These are phyloP conservation scores for Caenorhabditis drosophilae DNA, from an alignment of 2,888 invertebrate genomes.

Conservation along the genomic window DNA sequence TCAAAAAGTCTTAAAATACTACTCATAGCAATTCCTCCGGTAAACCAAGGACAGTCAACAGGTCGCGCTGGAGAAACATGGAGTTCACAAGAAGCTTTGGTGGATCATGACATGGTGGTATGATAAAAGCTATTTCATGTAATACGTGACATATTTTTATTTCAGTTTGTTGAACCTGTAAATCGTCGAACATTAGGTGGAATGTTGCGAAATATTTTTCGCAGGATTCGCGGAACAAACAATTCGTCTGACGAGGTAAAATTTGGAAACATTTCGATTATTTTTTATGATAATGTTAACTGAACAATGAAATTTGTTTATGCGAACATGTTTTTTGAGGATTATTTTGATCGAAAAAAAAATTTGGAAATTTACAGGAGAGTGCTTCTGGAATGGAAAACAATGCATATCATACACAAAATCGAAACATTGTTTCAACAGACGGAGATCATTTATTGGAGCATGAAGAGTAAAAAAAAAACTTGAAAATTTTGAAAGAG, in stretches of 20 bases:
- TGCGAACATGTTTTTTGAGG: too few relatives aligned
- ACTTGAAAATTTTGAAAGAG: not conserved
- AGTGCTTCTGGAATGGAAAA: conserved; percentile 8
- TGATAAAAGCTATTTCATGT: conserved; percentile 1
- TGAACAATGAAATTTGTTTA: too few relatives aligned
- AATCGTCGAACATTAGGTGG: conserved; percentile 5
- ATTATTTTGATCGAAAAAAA: not conserved
- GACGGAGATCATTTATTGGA: conserved; percentile 19
- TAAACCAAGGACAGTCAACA: not conserved
- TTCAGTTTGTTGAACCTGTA: conserved; percentile 1
- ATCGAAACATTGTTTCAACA: too few relatives aligned
- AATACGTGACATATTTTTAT: not conserved
- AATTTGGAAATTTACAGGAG: too few relatives aligned
- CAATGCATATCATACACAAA: conserved; percentile 4
- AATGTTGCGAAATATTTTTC: conserved; percentile 8
- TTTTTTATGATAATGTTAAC: not conserved
- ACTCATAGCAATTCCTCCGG: too few relatives aligned
- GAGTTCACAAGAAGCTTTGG: conserved; percentile 33
- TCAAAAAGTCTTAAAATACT: too few relatives aligned
- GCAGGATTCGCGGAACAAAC: not conserved
- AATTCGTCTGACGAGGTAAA: conserved; percentile 2
- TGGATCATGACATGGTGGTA: conserved; percentile 29
- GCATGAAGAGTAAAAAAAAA: conserved; percentile 19
- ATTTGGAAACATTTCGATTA: not conserved
- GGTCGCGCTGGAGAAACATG: not conserved